Base-by-base conservation (phyloP, 2,113 vertebrate genomes). In the Chaenogobius annularis region DNA sequence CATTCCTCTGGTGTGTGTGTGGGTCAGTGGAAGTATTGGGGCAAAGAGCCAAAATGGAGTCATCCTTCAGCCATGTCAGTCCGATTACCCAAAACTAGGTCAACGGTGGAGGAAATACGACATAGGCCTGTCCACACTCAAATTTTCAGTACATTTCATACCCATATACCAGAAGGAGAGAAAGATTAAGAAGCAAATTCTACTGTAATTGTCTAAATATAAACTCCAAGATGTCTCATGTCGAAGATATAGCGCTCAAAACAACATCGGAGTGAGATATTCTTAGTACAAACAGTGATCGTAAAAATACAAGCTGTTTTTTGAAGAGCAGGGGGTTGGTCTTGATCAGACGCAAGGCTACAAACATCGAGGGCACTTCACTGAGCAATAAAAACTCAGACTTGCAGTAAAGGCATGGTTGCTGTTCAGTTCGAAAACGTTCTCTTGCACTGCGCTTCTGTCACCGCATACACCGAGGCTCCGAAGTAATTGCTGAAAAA, bases 111-210 rank as follows among this genome's bases (percentile, higher is more conserved):
- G 86, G 87, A 84, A 79, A 86, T 75, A 73, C 75, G 73, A 84
- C 82, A 84, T 85, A 91, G 78, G 84, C 89, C 86, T 89, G 70
- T 85, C 84, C 85, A 90, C 88, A 85, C 83, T 77, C 61, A 78
- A 75, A 69, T 72, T 74, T 75, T 84, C 47, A 58, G 74, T 66
- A 75, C 73, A 86, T 64, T 69, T 66, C 82, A 74, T 52, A 74
- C 48, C 79, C 68, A 52, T 74, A 43, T 11, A 63, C 48, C 81
- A 83, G 73, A 70, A 82, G 74, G 80, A 72, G 80, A 55, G 67
- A 71, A 63, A 67, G 0, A 66, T 69, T 47, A 23, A 19, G 46
- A 31, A 70, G 47, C 52, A 66, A 64, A 63, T 80, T 35, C 78
- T 26, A 50, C 43, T 47, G 50, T 44, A 46, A 66, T 44, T 2